Base-by-base conservation (phyloP, 2,888 invertebrate genomes). In the Amphipoea oculea region DNA sequence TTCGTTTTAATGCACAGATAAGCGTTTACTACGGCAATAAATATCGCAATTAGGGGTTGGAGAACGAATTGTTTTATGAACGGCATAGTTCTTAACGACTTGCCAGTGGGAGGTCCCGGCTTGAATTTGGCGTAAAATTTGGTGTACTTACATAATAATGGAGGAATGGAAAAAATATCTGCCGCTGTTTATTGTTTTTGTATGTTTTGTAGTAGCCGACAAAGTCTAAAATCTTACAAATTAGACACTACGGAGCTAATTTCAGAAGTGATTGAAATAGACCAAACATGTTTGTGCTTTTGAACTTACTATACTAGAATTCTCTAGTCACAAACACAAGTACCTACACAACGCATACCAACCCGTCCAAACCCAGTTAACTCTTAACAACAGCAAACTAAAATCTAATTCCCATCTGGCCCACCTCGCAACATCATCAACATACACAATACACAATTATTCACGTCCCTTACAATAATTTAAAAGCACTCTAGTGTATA, bases 31-130 rank as follows among this genome's bases (percentile, higher is more conserved):
- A 85, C 86, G 83, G 83, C 90, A 87, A 92, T 94, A 94, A 94
- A 94, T 93, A 92, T 90, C 73, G 91, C 93, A 94, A 94, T 94
- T 94, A 94, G 92, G 91, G 93, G 90, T 89, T 89, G 81, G 84
- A 83, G 89, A 83, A 84, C 86, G 87, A 90, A 91, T 89, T 88
- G 88, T 90, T 94, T 93, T 93, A 93, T 91, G 89, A 89, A 82
- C 79, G 83, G 85, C 80, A 82, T 84, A 88, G 88, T 88, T 89
- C 83, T 86, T 84, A 87, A 89, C 82, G 88, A 89, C 86, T 90
- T 86, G 79, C 73, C 76, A 48, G 86, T 89, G 84, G 86, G 88
- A 86, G 84, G 89, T 82, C 84, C 69, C 76, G 73, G 68, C 70
- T 73, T 83, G 76, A 79, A 69, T 72, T 86, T 85, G 88, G 86